Evolutionary conservation across 2,888 invertebrate species (phyloP).

Genomic region (Seira sanloemensis): DNA sequence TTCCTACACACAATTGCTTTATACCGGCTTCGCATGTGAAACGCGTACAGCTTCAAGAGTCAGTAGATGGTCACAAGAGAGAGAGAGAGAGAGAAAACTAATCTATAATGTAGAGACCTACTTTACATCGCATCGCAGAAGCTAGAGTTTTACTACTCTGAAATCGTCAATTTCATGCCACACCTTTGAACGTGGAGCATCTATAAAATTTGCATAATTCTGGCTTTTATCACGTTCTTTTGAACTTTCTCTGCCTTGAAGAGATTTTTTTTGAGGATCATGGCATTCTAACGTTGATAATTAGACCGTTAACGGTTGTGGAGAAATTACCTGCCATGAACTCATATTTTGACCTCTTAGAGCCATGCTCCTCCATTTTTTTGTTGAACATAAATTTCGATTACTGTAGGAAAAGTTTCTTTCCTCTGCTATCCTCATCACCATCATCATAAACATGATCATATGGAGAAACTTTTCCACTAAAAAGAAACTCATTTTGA

Average conservation of each 20-base stretch:
- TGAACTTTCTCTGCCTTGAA: background rate
- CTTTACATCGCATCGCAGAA: background rate
- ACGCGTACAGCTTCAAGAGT: background rate
- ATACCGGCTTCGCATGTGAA: background rate
- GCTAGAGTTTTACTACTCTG: background rate
- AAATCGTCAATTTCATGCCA: background rate
- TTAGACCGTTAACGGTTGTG: background rate
- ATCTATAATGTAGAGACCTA: background rate
- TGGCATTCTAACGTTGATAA: background rate
- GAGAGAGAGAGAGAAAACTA: background rate
- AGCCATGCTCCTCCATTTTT: background rate
- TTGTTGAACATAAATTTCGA: background rate
- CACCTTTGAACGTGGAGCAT: background rate
- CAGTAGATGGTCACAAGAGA: background rate
- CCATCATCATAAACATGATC: conserved; percentile 28
- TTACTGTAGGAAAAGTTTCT: conserved; percentile 21
- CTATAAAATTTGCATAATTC: conserved; percentile 1
- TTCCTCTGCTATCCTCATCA: conserved; percentile 32
- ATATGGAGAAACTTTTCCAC: conserved; percentile 57
- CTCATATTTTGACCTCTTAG: background rate
- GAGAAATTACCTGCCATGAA: background rate
- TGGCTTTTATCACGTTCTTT: background rate
- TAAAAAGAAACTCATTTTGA: conserved; percentile 58
- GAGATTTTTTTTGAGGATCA: background rate
- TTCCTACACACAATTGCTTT: too few relatives aligned